Evolutionary conservation across 2,113 vertebrate genomes (phyloP).

Genomic region (Corvus hawaiiensis): DNA sequence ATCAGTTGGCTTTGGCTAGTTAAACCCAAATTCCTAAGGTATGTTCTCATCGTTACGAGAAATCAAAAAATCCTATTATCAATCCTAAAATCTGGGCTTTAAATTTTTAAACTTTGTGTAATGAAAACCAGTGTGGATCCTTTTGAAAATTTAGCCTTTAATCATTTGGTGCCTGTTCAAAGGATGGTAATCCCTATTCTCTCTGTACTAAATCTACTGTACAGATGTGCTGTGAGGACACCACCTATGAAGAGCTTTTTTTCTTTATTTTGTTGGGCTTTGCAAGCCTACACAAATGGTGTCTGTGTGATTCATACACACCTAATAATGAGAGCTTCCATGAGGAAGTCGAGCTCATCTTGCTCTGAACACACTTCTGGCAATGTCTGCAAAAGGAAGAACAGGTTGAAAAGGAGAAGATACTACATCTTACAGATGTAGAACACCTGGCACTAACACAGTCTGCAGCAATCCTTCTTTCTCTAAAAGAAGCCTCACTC

Average conservation of each 20-base stretch:
- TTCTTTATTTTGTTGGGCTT: background rate
- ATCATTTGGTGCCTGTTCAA: background rate
- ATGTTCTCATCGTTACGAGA: background rate
- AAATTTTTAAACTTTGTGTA: background rate
- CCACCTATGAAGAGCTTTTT: background rate
- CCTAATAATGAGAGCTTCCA: constrained; percentile 99
- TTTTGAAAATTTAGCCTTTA: background rate
- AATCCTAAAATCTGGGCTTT: background rate
- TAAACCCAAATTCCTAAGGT: background rate
- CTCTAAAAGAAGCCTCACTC: background rate
- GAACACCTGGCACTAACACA: background rate
- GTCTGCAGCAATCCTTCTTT: background rate
- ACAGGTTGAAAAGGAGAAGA: background rate
- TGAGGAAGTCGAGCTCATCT: constrained; percentile 96
- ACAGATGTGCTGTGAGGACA: background rate
- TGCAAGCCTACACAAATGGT: background rate
- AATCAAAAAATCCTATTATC: background rate
- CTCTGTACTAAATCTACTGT: background rate
- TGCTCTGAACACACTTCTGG: constrained; percentile 98
- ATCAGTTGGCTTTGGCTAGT: background rate
- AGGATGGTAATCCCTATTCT: background rate
- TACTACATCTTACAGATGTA: background rate
- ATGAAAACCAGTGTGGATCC: background rate
- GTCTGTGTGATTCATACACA: constrained; percentile 43
- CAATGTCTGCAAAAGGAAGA: constrained; percentile 81